Evolutionary conservation across 2,797 vertebrate genomes (phyloP).

Genomic region (Catamblyrhynchus diadema): DNA sequence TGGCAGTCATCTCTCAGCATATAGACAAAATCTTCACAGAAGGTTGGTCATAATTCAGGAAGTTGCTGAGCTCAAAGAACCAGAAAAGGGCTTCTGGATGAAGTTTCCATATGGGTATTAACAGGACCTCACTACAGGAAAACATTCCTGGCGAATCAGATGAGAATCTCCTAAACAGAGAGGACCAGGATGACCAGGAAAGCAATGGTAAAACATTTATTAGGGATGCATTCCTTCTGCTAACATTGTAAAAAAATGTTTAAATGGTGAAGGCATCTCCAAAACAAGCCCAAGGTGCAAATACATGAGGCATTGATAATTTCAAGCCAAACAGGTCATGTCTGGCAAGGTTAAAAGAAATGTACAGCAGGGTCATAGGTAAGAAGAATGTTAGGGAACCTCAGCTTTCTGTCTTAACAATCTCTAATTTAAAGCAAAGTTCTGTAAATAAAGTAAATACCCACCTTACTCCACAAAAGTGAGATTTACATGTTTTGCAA

Average conservation of each 20-base stretch:
- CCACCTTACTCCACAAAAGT: not conserved
- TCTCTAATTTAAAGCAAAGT: not conserved
- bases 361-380: not conserved
- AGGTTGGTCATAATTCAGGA: not conserved
- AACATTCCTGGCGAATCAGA: not conserved
- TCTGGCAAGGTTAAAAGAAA: not conserved
- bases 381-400: not conserved
- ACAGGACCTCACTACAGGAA: not conserved
- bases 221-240: not conserved
- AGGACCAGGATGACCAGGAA: not conserved
- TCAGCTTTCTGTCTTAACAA: not conserved
- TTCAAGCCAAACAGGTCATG: not conserved
- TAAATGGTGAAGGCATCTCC: not conserved
- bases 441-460: not conserved
- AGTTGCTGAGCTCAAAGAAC: not conserved
- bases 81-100: not conserved
- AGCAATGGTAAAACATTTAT: not conserved
- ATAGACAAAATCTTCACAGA: not conserved
- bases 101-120: not conserved
- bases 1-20: not conserved
- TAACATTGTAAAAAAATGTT: not conserved
- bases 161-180: not conserved
- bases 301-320: not conserved
- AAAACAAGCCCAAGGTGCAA: not conserved
- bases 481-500: constrained; percentile 16